phyloP scores from a whole-genome alignment of 1,140 invertebrate genomes.

The Mycetomoellerius zeteki region DNA sequence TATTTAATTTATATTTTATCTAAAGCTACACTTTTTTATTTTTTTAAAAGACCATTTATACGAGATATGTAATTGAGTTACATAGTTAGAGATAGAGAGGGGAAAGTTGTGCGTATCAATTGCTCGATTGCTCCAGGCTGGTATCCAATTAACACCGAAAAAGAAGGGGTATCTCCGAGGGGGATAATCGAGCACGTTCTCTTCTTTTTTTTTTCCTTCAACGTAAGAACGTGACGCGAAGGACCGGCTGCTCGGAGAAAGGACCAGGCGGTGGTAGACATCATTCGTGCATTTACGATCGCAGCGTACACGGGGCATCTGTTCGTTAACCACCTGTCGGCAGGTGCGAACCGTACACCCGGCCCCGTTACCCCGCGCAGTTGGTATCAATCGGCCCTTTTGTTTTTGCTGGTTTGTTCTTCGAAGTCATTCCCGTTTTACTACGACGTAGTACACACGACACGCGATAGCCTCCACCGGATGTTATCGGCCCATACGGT shows the following conservation, averaged over 20 bases:
- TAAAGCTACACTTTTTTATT: background rate
- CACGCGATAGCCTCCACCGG: slow-evolving; percentile 66
- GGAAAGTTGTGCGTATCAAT: slow-evolving; percentile 11
- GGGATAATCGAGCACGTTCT: slow-evolving; percentile 26
- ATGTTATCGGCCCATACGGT: slow-evolving; percentile 65
- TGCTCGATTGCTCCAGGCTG: slow-evolving; percentile 4
- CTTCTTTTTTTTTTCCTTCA: background rate
- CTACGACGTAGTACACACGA: slow-evolving; percentile 76
- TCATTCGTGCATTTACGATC: slow-evolving; percentile 35
- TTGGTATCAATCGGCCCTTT: slow-evolving; percentile 81
- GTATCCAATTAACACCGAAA: slow-evolving; percentile 39
- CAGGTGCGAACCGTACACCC: slow-evolving; percentile 79
- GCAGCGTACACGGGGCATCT: slow-evolving; percentile 72
- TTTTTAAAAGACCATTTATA: background rate
- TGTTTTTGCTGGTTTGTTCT: slow-evolving; percentile 71
- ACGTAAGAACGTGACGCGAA: slow-evolving; percentile 23
- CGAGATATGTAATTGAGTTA: background rate
- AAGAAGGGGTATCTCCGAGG: background rate
- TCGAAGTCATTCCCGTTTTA: slow-evolving; percentile 79
- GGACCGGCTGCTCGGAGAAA: slow-evolving; percentile 25
- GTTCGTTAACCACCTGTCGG: slow-evolving; percentile 82
- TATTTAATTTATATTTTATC: background rate
- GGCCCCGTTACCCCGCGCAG: slow-evolving; percentile 66
- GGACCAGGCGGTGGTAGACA: slow-evolving; percentile 16
- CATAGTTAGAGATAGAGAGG: background rate